phyloP scores from a whole-genome alignment of 2,888 invertebrate genomes.

The Harpalus rubripes region DNA sequence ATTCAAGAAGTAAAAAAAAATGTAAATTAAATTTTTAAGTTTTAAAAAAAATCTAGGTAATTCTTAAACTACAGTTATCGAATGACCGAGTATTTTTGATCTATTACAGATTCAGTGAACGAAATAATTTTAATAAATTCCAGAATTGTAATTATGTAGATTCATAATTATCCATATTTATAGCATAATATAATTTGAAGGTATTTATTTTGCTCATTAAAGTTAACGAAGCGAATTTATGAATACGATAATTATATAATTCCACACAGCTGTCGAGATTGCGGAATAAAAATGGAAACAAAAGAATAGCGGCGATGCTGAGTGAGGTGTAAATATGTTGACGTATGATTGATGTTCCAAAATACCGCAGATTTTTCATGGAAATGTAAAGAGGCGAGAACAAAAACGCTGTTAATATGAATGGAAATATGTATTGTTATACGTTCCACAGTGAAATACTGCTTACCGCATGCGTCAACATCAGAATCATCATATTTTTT shows the following conservation, averaged over 20 bases:
- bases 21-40: too few species aligned
- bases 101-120: too few species aligned
- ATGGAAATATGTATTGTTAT: not conserved
- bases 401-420: slow-evolving; percentile 13
- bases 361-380: slow-evolving; percentile 1
- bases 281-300: not conserved
- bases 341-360: slow-evolving; percentile 30
- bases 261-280: slow-evolving; percentile 22
- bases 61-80: too few species aligned
- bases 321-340: slow-evolving; percentile 16
- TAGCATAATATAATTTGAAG: slow-evolving; percentile 11
- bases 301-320: not conserved
- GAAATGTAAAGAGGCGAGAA: slow-evolving; percentile 3
- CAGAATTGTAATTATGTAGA: too few species aligned
- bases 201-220: slow-evolving; percentile 4
- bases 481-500: too few species aligned
- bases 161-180: not conserved
- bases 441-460: not conserved
- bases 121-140: too few species aligned
- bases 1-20: too few species aligned
- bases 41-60: too few species aligned
- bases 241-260: slow-evolving; percentile 16
- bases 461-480: too few species aligned
- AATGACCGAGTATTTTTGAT: too few species aligned
- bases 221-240: not conserved